A percentile compares a stretch with the other conserved stretches of the same genome.
Evolutionary conservation across 2,113 vertebrate species (phyloP).

Genomic region (Chaetorhynchus papuensis): DNA sequence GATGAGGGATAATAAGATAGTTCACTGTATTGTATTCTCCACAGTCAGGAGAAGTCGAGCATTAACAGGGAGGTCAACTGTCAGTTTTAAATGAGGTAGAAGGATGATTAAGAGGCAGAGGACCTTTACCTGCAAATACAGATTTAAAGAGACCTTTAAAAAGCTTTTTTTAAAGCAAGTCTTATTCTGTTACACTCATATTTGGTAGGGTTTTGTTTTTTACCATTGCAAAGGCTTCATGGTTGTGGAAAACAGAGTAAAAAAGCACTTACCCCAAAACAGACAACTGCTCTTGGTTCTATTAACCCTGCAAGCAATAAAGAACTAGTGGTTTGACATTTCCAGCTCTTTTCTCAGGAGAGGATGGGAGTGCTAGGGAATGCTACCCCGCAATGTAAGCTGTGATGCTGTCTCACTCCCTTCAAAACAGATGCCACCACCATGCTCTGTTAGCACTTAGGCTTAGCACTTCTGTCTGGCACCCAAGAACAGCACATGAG

Average conservation of each 20-base stretch:
- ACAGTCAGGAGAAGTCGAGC: background rate
- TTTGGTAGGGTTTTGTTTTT: background rate
- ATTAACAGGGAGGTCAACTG: background rate
- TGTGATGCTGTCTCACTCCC: background rate
- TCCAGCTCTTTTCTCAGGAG: background rate
- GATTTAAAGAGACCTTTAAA: background rate
- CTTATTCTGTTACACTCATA: background rate
- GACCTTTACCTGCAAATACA: background rate
- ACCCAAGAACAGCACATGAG: background rate
- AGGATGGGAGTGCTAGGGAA: background rate
- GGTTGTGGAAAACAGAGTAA: background rate
- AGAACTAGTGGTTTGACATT: background rate
- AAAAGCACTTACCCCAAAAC: background rate
- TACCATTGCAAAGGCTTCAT: background rate
- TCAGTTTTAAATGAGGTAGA: background rate
- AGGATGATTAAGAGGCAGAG: background rate
- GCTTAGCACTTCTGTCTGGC: background rate
- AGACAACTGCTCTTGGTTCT: background rate
- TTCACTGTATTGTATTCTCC: background rate
- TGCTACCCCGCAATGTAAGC: background rate
- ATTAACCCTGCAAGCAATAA: background rate
- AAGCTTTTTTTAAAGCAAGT: background rate
- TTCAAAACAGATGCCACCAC: background rate
- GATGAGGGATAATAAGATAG: background rate
- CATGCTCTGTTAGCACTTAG: background rate